Base-by-base conservation (phyloP, 2,113 vertebrate genomes). In the Dipodomys ordii region DNA sequence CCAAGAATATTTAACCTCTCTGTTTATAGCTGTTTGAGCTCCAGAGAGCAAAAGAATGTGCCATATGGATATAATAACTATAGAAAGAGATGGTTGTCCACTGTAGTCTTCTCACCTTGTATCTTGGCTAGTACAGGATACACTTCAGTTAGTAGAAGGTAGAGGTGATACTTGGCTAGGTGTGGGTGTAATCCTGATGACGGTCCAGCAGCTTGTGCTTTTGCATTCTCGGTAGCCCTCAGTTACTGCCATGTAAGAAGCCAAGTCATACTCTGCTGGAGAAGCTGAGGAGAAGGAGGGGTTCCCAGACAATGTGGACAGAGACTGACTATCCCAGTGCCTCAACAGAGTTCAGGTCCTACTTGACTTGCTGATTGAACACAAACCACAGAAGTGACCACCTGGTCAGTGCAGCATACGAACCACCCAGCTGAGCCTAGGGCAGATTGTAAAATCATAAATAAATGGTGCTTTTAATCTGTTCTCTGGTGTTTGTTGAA, bases 381-480 rank as follows among this genome's bases (percentile, higher is more conserved):
- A 3, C 18, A 60, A 57, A 39, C 71, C 65, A 69, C n/a, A 44
- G 1, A 87, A 69, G 32, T 39, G 64, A 92, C 35, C 30, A 27
- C 19, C 53, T 57, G 53, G 53, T 57, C 8, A 8, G 35, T 44
- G 23, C 2, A 73, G 73, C 6, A 46, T 87, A 88, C 65, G 32
- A 57, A 4, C 62, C 49, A 73, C 19, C 5, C 78, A n/a, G n/a
- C 32, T 53, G 35, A 78, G 71, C 28, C 46, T 4, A 25, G 68
- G 30, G 74, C 32, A 39, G 35, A 15, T 68, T 73, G 46, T 46
- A 79, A 76, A 87, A 22, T 73, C 64, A 78, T 25, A 4, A 73
- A 12, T 82, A 46, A 84, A n/a, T 81, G 15, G 35, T 78, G 6
- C 68, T 84, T 95, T 90, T 92, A 57, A n/a, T 94, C n/a, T 73